Evolutionary conservation across 2,113 vertebrate genomes (phyloP).

Genomic region (Turnix velox): DNA sequence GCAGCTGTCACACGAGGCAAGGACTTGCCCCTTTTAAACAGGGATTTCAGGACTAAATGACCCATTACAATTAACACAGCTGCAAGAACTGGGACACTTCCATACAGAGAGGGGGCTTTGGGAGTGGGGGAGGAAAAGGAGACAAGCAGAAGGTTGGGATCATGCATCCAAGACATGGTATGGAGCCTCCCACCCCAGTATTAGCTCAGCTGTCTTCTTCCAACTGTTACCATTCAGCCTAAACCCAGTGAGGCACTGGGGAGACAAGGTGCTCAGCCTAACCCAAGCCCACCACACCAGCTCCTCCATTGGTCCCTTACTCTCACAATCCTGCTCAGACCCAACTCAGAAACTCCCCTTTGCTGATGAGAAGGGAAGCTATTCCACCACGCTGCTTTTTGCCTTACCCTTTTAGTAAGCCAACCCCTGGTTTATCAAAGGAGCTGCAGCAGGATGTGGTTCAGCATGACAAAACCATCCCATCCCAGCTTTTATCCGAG

Average conservation of each 20-base stretch:
- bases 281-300: background rate
- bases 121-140: conserved; percentile 18
- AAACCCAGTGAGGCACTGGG: background rate
- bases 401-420: background rate
- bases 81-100: conserved; percentile 65
- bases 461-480: background rate
- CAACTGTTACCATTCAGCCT: background rate
- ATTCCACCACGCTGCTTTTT: background rate
- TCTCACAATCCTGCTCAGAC: background rate
- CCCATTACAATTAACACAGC: conserved; percentile 72
- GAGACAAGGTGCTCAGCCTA: background rate
- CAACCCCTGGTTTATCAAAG: background rate
- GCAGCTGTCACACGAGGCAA: conserved; percentile 59
- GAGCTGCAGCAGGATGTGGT: conserved; percentile 34
- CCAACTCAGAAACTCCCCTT: background rate
- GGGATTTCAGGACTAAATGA: conserved; percentile 67
- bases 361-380: background rate
- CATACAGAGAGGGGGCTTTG: conserved; percentile 17
- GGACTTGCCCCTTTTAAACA: conserved; percentile 49
- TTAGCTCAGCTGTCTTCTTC: background rate
- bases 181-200: background rate
- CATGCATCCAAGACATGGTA: background rate
- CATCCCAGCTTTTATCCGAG: background rate
- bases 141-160: background rate
- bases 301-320: background rate